Conservation (phyloP, 2,113 vertebrate genomes). For the Apus apus region DNA sequence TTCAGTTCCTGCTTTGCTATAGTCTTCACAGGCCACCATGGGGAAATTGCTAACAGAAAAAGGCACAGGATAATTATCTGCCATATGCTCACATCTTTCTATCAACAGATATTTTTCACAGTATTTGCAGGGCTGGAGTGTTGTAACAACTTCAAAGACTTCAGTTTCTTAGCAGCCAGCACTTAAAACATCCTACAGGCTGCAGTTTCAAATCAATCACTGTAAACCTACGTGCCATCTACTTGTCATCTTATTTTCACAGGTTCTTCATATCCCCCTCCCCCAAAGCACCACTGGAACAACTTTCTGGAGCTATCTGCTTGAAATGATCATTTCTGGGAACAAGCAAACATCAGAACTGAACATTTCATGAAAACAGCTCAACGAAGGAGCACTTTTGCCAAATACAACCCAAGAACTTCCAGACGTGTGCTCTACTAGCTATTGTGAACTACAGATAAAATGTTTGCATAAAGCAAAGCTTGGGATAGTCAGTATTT, state of each 20-base stretch:
- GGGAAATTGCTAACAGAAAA: conserved; percentile 30
- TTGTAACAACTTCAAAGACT: conserved; percentile 59
- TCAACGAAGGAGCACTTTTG: not conserved
- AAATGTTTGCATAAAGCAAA: not conserved
- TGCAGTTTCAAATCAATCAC: conserved; percentile 66
- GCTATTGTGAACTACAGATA: not conserved
- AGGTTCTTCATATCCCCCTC: conserved; percentile 54
- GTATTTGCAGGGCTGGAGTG: conserved; percentile 58
- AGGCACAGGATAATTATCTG: conserved; percentile 56
- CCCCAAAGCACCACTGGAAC: conserved; percentile 58
- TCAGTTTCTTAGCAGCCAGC: conserved; percentile 68
- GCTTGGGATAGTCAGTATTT: not conserved
- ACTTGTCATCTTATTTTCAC: conserved; percentile 68
- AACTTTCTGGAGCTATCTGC: conserved; percentile 36
- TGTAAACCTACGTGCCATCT: conserved; percentile 65
- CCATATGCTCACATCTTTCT: conserved; percentile 63
- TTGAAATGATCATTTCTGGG: conserved; percentile 34
- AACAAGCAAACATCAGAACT: conserved; percentile 18
- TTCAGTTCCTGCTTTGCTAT: not conserved
- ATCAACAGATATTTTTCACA: conserved; percentile 67
- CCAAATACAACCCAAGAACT: not conserved
- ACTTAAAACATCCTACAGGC: conserved; percentile 66
- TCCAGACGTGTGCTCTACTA: not conserved
- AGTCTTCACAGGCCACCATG: not conserved
- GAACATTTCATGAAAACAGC: conserved; percentile 17